Evolutionary conservation across 2,113 vertebrate species (phyloP).

Genomic region (Chlamydotis undulata): DNA sequence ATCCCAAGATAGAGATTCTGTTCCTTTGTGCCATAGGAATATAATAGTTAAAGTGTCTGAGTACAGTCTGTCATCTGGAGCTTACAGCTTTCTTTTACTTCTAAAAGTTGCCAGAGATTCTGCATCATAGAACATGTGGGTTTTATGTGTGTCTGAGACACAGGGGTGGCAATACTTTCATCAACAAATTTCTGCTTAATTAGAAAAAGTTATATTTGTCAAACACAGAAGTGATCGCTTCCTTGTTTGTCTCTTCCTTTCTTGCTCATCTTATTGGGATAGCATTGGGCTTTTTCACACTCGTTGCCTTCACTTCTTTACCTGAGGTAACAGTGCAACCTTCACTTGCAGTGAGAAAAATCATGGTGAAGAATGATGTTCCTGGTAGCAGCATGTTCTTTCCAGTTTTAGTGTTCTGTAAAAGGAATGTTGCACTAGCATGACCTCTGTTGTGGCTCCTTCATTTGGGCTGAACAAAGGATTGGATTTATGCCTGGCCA

Average conservation of each 20-base stretch:
- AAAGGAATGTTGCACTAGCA: neutral
- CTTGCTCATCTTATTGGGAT: neutral
- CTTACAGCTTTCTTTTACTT: slow-evolving; percentile 6
- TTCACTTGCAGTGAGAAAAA: neutral
- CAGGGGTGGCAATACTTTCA: neutral
- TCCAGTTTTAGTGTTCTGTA: neutral
- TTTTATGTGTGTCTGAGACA: neutral
- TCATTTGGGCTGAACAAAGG: neutral
- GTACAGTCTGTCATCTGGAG: neutral
- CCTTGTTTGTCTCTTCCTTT: neutral
- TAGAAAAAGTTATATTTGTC: neutral
- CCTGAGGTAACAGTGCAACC: neutral
- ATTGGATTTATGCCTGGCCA: neutral
- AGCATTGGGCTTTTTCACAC: neutral
- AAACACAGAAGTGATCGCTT: neutral
- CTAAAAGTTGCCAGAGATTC: neutral
- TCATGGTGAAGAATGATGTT: neutral
- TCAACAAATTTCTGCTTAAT: neutral
- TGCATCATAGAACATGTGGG: neutral
- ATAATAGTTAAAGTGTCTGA: neutral
- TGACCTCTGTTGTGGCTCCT: neutral
- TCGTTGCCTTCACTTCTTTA: neutral
- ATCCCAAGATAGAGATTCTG: neutral
- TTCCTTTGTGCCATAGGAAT: neutral
- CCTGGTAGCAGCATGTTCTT: neutral